These are phyloP conservation scores for Palythoa caribaeorum DNA, from an alignment of 92 coral and sea anemone species.

Conservation along the genomic window DNA sequence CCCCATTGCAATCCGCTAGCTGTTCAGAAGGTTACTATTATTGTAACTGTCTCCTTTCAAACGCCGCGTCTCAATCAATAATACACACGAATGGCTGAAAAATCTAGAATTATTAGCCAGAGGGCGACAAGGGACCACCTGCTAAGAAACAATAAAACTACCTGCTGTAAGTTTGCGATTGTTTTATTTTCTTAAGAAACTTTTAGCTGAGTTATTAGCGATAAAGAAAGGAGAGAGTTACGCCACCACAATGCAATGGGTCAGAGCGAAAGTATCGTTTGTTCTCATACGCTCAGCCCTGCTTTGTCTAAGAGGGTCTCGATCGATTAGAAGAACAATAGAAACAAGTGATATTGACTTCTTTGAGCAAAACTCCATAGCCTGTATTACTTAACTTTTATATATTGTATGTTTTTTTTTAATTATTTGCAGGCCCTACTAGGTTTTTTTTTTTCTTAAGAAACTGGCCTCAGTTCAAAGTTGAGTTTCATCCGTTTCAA, in stretches of 20 bases:
- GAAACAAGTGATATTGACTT: no score
- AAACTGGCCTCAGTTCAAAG: background rate
- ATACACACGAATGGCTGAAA: slow-evolving; percentile 4
- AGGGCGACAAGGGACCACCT: slow-evolving; percentile 38
- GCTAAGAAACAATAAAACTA: background rate
- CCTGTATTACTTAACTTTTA: no score
- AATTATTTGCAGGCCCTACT: no score
- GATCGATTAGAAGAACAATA: no score
- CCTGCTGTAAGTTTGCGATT: slow-evolving; percentile 34
- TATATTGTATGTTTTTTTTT: no score
- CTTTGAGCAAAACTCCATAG: no score
- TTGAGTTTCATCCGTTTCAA: slow-evolving; percentile 7
- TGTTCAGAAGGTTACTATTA: slow-evolving; percentile 11
- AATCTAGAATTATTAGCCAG: background rate
- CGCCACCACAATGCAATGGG: no score
- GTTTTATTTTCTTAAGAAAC: background rate
- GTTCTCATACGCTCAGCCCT: no score
- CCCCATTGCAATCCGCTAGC: slow-evolving; percentile 11
- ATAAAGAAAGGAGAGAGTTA: no score
- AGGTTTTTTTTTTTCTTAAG: background rate
- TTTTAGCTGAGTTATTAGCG: no score
- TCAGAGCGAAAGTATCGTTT: no score
- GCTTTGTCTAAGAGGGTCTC: no score
- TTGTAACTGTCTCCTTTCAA: slow-evolving; percentile 20
- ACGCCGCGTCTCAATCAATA: slow-evolving; percentile 14